Evolutionary conservation across 1,140 invertebrate species (phyloP), one percentile per base, ranked within the genome.

Genomic region (Drosophila orosa): DNA sequence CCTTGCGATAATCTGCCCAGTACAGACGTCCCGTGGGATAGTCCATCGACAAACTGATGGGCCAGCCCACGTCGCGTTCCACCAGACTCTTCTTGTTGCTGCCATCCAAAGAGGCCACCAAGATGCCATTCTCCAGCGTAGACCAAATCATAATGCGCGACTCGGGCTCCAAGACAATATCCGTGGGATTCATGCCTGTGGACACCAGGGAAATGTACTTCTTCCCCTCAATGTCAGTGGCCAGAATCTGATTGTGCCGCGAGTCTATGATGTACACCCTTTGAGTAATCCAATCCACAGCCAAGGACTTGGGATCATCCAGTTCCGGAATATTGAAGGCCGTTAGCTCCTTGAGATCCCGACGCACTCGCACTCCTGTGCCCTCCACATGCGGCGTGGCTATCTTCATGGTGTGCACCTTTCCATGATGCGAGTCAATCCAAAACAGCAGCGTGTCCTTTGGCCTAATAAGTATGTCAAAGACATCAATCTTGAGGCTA

Each of bases 181-280:
- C 93, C 45, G 92, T 91, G 4, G 92, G 91, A 74, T 91, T 89
- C 58, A 95, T 90, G 45, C 93, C 93, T 9, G 93, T 93, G 15
- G 92, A 93, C 3, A 96, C 92, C 2, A 96, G 79, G 0, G 94
- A 95, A 15, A 93, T 93, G 39, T 92, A 92, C 52, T 92, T 93
- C 15, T 93, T 92, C 35, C 95, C 95, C 74, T 95, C 93, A 4
- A 95, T 92, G 45, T 93, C 93, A 3, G 94, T 92, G 6, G 94
- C 94, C 35, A 93, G 93, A 40, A 97, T 94, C 59, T 93, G 73
- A 50, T 90, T 90, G 52, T 87, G 93, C 90, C 79, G 94, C 27
- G 94, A 93, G 91, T 97, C 96, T 7, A 95, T 94, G 92, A 95
- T 95, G 92, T 97, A 98, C 17, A 98, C 91, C 55, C 94, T 93